Conservation (phyloP, 1,140 invertebrate genomes). For the Saccostrea cuccullata region DNA sequence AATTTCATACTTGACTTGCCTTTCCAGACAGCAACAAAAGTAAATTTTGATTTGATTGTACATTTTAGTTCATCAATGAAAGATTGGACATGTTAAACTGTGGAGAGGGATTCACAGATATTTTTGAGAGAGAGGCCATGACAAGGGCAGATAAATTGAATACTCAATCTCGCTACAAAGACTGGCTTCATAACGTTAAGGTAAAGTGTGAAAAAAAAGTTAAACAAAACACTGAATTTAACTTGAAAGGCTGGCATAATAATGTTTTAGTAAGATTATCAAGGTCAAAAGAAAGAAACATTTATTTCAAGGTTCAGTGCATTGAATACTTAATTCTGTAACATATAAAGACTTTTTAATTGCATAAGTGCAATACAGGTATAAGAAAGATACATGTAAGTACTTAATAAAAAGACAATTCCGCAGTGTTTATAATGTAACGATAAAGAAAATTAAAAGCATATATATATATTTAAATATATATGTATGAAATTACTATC, state of each 20-base stretch:
- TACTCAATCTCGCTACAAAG: slow-evolving; percentile 88
- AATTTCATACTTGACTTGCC: too few species aligned
- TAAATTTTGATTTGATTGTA: background rate
- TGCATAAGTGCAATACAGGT: too few species aligned
- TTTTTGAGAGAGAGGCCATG: slow-evolving; percentile 94
- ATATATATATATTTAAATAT: background rate
- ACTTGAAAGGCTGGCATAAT: slow-evolving; percentile 86
- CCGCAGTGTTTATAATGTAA: too few species aligned
- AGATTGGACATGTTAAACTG: slow-evolving; percentile 92
- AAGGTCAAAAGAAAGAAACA: too few species aligned
- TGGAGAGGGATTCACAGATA: slow-evolving; percentile 93
- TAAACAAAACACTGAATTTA: slow-evolving; percentile 85
- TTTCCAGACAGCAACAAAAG: too few species aligned
- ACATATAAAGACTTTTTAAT: too few species aligned
- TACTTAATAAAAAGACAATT: too few species aligned
- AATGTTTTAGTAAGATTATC: too few species aligned
- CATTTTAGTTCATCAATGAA: slow-evolving; percentile 93
- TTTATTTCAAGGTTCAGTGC: too few species aligned
- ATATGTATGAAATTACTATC: background rate
- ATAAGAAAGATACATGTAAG: too few species aligned
- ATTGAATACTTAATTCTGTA: too few species aligned
- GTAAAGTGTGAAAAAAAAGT: slow-evolving; percentile 55
- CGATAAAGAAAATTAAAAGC: background rate
- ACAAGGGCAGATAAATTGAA: slow-evolving; percentile 90
- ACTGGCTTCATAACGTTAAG: slow-evolving; percentile 84